Evolutionary conservation across 2,797 vertebrate genomes (phyloP), one percentile per base, ranked within the genome.

Genomic region (Enteromius fasciolatus): DNA sequence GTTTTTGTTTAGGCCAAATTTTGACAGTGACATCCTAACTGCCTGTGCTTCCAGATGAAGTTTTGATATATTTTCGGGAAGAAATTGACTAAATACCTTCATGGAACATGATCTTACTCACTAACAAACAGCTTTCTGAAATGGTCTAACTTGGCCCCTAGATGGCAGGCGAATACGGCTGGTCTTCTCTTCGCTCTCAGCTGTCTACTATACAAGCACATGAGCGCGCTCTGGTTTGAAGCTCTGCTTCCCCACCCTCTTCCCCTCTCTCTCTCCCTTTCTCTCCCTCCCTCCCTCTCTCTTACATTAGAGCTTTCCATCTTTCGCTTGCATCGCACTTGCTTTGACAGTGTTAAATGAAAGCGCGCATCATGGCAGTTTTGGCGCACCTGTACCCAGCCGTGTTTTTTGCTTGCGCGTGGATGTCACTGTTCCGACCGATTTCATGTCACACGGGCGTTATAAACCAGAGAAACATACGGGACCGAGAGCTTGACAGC

Each of bases 301-400:
- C 75, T 76, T 85, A 86, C 93, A 90, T 85, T 88, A 89, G 90
- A 91, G 87, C 90, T 90, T 91, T 91, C 91, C 91, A 88, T 94
- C 92, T 92, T 89, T 85, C 88, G 84, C 87, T 88, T 86, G 75
- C 87, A 92, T 90, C 92, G 89, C 92, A 91, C 90, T 91, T 89
- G 90, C 89, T 87, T 90, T 90, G 91, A 93, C 92, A 90, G 88
- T 91, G 91, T 89, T 87, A 82, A 90, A 88, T 83, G 87, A 87
- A 80, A 87, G 88, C 92, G 92, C 91, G 90, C 63, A 78, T 90
- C 87, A 90, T 91, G 91, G 94, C 92, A 83, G 20, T 85, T 84
- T 90, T 87, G 33, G 70, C 84, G 83, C 90, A 91, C 83, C 90
- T 94, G 89, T 92, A 88, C 90, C 80, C 92, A 88, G 89, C 89